Evolutionary conservation across 2,888 invertebrate species (phyloP), one percentile per base, ranked within the genome.

Genomic region (Leptothorax acervorum): DNA sequence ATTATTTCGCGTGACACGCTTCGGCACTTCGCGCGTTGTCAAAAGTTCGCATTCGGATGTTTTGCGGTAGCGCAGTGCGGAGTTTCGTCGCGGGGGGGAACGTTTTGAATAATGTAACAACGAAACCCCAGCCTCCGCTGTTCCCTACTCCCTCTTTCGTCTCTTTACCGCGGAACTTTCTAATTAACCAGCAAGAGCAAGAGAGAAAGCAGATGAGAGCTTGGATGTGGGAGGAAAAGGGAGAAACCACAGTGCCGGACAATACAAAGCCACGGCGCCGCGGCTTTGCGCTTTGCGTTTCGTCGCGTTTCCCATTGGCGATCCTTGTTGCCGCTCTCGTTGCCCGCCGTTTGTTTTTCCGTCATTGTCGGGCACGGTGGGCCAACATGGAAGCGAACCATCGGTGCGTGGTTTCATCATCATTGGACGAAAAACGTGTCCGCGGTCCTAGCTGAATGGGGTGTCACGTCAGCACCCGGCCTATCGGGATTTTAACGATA

Each of bases 81-180:
- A 93, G 93, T 93, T 93, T 91, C 91, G 71, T 71, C 48, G 91
- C 91, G 91, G 89, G 89, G 90, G 90, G 86, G 92, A 89, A 92
- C 89, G 92, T 92, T 94, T 92, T 93, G 94, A 94, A 95, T 95
- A 94, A 95, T 94, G 94, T 94, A 95, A 94, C 94, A 93, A 94
- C 90, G 88, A 84, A 85, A 73, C 83, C 68, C 68, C 65, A 35
- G 78, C 51, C 51, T 83, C 63, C 28, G 60, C 62, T 83, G 85
- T 84, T 88, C 83, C 83, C 86, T 82, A 81, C 63, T 53, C 63
- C 76, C 87, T 87, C 88, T 86, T 88, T 87, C 86, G 88, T 85
- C 89, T 88, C 88, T 92, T 92, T 91, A 89, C 85, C 89, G 84
- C 87, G 89, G 89, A 94, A 94, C 94, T 94, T 95, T 94, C 94